These are phyloP conservation scores for Teleogryllus occipitalis DNA, from an alignment of 1,140 invertebrate genomes.

Conservation along the genomic window DNA sequence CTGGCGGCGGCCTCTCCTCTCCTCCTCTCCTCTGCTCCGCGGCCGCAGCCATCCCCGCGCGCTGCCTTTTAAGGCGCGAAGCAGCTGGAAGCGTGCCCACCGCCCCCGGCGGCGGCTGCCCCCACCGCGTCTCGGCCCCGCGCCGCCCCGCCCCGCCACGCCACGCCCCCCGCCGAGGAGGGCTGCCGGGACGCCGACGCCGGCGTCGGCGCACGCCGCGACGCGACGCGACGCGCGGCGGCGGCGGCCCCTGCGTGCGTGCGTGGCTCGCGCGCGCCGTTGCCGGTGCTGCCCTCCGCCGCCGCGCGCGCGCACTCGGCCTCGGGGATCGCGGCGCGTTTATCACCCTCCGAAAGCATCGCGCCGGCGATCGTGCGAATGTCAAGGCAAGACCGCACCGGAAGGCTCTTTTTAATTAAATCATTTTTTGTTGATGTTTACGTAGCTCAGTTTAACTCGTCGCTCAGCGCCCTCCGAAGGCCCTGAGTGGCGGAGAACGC, in stretches of 20 bases:
- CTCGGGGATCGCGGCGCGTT: not conserved
- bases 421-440: too few species aligned
- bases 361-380: not conserved
- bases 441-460: too few species aligned
- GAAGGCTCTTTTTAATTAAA: too few species aligned
- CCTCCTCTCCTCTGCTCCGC: not conserved
- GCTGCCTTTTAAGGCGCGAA: not conserved
- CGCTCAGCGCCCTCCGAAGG: too few species aligned
- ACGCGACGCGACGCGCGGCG: too few species aligned
- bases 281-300: not conserved
- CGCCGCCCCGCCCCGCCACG: too few species aligned
- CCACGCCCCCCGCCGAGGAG: not conserved
- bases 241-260: too few species aligned
- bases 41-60: too few species aligned
- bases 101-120: not conserved
- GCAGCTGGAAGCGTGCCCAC: not conserved
- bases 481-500: too few species aligned
- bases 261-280: too few species aligned
- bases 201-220: too few species aligned
- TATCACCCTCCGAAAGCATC: not conserved
- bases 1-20: not conserved
- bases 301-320: not conserved
- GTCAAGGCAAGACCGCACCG: not conserved
- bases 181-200: not conserved
- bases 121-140: not conserved